phyloP scores from a whole-genome alignment of 2,888 invertebrate genomes.

The Schizaphis graminum region DNA sequence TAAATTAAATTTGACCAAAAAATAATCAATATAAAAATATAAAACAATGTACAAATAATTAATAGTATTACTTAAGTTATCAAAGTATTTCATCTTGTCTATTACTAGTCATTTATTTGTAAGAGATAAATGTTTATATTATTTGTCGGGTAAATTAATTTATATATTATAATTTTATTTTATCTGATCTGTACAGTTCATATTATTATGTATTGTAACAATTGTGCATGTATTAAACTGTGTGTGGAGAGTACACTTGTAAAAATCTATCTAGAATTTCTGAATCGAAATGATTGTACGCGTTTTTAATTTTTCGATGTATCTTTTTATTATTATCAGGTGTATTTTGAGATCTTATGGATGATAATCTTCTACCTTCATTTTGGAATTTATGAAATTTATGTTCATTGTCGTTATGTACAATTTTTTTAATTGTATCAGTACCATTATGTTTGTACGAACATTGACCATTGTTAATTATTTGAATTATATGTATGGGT shows the following conservation, averaged over 20 bases:
- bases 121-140: neutral
- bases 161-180: neutral
- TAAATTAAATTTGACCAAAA: neutral
- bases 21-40: neutral
- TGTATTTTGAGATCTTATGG: neutral
- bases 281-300: slow-evolving; percentile 47
- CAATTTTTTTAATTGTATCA: no score
- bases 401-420: neutral
- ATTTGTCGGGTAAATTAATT: neutral
- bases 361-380: neutral
- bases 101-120: neutral
- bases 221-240: neutral
- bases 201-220: neutral
- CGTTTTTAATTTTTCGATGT: neutral
- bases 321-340: neutral
- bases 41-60: neutral
- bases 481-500: slow-evolving; percentile 53
- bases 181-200: neutral
- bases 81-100: neutral
- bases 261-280: slow-evolving; percentile 46
- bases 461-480: slow-evolving; percentile 51
- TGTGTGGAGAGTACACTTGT: slow-evolving; percentile 20
- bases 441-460: neutral
- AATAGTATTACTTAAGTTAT: neutral
- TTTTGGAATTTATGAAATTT: neutral